Evolutionary conservation across 1,140 invertebrate species (phyloP).

Genomic region (Listronotus oregonensis): DNA sequence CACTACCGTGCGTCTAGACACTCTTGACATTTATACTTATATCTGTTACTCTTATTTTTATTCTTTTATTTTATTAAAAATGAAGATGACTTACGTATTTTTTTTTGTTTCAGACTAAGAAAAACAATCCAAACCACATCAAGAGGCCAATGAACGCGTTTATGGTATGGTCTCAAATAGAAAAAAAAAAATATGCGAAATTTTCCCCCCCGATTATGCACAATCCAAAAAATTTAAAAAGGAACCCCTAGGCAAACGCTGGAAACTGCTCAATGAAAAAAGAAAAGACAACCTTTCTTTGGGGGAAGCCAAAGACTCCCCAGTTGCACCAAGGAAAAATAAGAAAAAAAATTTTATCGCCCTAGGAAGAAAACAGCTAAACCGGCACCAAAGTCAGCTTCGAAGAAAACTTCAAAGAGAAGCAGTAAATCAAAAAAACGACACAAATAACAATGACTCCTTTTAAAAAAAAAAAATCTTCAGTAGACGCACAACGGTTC

Average conservation of each 20-base stretch:
- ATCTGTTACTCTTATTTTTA: too few species aligned
- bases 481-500: constrained; percentile 39
- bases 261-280: constrained; percentile 88
- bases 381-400: constrained; percentile 54
- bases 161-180: constrained; percentile 97
- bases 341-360: constrained; percentile 97
- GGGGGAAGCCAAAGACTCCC: constrained; percentile 88
- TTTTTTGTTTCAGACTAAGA: constrained; percentile 84
- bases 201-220: constrained; percentile 94
- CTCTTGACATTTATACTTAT: too few species aligned
- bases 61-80: too few species aligned
- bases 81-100: constrained; percentile 9
- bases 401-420: constrained; percentile 54
- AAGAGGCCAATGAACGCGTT: constrained; percentile 98
- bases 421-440: constrained; percentile 43
- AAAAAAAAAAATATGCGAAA: constrained; percentile 90
- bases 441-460: constrained; percentile 49
- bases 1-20: too few species aligned
- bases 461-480: constrained; percentile 41
- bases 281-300: constrained; percentile 90
- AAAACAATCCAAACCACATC: constrained; percentile 94
- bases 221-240: constrained; percentile 95
- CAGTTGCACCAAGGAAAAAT: constrained; percentile 93
- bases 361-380: constrained; percentile 89
- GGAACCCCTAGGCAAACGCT: constrained; percentile 85